Conservation (phyloP, 2,888 invertebrate species). For the Pinctada fucata region DNA sequence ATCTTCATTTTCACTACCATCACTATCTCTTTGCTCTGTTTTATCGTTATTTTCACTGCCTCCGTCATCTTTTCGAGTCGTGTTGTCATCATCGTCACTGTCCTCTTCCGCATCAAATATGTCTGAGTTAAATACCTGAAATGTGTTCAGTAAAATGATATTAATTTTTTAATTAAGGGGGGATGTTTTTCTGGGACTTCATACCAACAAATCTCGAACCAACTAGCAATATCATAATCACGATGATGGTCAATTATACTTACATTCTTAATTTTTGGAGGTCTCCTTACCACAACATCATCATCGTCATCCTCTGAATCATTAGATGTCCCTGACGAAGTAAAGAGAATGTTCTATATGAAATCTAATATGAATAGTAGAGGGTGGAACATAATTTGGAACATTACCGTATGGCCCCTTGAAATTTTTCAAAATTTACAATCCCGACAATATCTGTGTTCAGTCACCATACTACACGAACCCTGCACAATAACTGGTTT, state of each 20-base stretch:
- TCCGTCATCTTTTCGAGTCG: background rate
- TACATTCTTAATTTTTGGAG: background rate
- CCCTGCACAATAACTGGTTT: too few relatives aligned
- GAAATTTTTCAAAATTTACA: too few relatives aligned
- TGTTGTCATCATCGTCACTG: constrained; percentile 22
- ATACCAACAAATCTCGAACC: too few relatives aligned
- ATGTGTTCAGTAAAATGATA: background rate
- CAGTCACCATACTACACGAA: too few relatives aligned
- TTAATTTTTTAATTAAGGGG: background rate
- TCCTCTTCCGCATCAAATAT: constrained; percentile 61
- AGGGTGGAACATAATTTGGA: too few relatives aligned
- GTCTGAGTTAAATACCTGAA: constrained; percentile 39
- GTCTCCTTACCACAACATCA: constrained; percentile 18
- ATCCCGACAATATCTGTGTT: too few relatives aligned
- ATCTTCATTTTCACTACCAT: constrained; percentile 12
- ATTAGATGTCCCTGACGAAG: background rate
- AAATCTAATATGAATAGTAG: background rate
- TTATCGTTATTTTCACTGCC: constrained; percentile 34
- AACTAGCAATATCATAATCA: too few relatives aligned
- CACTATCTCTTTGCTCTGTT: constrained; percentile 16
- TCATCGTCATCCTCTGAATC: constrained; percentile 50
- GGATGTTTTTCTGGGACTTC: too few relatives aligned
- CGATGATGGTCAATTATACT: background rate
- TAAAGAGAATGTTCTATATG: background rate
- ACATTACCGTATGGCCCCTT: too few relatives aligned